Conservation (phyloP, 2,888 invertebrate species). For the Hololepta plana region DNA sequence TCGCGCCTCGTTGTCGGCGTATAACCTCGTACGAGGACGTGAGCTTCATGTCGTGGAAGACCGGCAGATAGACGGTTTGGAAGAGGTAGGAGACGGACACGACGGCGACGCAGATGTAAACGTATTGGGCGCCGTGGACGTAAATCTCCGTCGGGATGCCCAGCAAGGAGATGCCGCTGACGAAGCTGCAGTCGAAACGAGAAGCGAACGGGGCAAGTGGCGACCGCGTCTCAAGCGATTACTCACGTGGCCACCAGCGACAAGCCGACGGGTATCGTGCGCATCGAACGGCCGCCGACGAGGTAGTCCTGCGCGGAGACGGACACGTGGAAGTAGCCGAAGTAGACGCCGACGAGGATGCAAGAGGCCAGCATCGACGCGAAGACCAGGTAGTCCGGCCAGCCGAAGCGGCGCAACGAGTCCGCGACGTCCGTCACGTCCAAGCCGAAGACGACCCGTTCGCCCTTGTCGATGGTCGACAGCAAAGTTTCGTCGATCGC, state of each 20-base stretch:
- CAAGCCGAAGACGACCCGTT: conserved; percentile 13
- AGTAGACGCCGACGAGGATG: conserved; percentile 65
- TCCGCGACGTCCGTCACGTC: conserved; percentile 19
- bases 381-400: conserved; percentile 65
- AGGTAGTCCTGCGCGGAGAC: conserved; percentile 51
- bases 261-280: conserved; percentile 64
- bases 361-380: conserved; percentile 57
- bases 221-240: conserved; percentile 2
- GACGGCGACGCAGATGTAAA: conserved; percentile 42
- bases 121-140: conserved; percentile 63
- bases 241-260: conserved; percentile 66
- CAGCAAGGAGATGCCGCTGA: conserved; percentile 60
- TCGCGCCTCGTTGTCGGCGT: conserved; percentile 4
- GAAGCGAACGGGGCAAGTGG: not conserved
- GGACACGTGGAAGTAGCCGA: conserved; percentile 53
- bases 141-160: conserved; percentile 69
- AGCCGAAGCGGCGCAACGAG: conserved; percentile 29
- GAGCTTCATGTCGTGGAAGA: conserved; percentile 53
- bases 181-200: conserved; percentile 33
- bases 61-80: conserved; percentile 50
- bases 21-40: conserved; percentile 64
- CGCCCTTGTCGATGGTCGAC: conserved; percentile 14
- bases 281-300: conserved; percentile 67
- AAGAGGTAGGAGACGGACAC: conserved; percentile 46
- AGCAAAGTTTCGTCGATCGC: conserved; percentile 13